Evolutionary conservation across 2,888 invertebrate species (phyloP), one percentile per base, ranked within the genome.

Genomic region (Apodemia hepburni): DNA sequence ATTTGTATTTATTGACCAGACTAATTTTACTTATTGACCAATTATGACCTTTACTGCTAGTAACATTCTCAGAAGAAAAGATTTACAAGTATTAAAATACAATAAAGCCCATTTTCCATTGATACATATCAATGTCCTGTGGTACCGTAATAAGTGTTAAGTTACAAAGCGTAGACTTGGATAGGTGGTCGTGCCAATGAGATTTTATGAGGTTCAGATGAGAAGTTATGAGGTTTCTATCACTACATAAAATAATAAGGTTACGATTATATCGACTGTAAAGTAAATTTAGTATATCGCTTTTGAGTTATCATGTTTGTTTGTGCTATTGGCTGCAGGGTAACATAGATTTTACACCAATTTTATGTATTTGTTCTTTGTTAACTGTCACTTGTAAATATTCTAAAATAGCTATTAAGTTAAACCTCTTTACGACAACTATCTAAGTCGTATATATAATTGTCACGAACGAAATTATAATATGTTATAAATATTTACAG

Each of bases 111-210:
- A 76, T 75, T 74, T 73, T 68, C 72, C 72, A 68, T 72, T 74
- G 73, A 74, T 76, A 72, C 73, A 71, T 74, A 78, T 79, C 75
- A 57, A 57, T 75, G 77, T 79, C 75, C 72, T 70, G 68, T 64
- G 64, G 65, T 66, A 66, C 64, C 68, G 74, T 75, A 79, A 79
- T 80, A 80, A 81, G 80, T 79, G 78, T 80, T 75, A 75, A 73
- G 76, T 80, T 80, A 76, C 80, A 75, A 73, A 75, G 71, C 74
- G 68, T 66, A 68, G 74, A 70, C 71, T 67, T 67, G 71, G 70
- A 73, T 73, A 71, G 71, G 67, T 69, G 70, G 75, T 73, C 73
- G 75, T 73, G 74, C 74, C 77, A 69, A 75, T 76, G 71, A 73
- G 74, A 71, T 73, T 80, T 81, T 80, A 81, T 78, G 78, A 73